These are phyloP conservation scores for Oscheius sp. DNA, from an alignment of 2,888 invertebrate species.

Conservation along the genomic window DNA sequence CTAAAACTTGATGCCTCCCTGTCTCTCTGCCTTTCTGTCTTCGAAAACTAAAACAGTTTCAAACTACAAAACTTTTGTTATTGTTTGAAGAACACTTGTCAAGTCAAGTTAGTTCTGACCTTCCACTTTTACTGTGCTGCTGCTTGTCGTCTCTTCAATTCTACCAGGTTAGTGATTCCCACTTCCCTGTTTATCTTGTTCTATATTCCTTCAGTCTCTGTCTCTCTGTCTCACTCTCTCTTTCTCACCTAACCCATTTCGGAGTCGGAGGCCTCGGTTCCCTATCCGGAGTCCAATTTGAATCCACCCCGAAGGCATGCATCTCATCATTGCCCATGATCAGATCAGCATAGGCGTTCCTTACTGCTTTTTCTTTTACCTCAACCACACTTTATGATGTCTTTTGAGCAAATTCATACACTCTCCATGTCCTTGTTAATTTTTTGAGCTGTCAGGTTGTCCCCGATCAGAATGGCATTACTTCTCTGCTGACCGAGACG, in stretches of 20 bases:
- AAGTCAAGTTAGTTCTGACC: no score
- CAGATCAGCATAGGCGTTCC: constrained; percentile 59
- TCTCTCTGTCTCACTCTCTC: background rate
- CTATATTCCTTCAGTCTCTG: no score
- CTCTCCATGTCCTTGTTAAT: constrained; percentile 52
- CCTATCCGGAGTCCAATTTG: constrained; percentile 58
- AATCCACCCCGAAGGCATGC: constrained; percentile 62
- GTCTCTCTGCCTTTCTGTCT: background rate
- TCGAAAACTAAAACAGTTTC: background rate
- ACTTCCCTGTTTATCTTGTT: no score
- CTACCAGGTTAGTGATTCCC: no score
- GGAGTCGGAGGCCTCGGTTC: constrained; percentile 4
- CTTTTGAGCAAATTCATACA: constrained; percentile 20
- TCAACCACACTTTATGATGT: background rate
- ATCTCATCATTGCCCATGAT: constrained; percentile 54
- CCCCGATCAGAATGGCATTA: constrained; percentile 61
- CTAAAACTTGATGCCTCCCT: background rate
- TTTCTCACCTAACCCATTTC: constrained; percentile 4
- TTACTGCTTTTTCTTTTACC: constrained; percentile 52
- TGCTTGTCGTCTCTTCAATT: no score
- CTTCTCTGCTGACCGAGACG: constrained; percentile 49
- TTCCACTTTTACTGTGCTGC: no score
- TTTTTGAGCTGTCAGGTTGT: constrained; percentile 45
- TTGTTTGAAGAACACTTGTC: no score
- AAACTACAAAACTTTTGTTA: no score